These are phyloP conservation scores for Anas bahamensis DNA, from an alignment of 2,797 vertebrate species.

Conservation along the genomic window DNA sequence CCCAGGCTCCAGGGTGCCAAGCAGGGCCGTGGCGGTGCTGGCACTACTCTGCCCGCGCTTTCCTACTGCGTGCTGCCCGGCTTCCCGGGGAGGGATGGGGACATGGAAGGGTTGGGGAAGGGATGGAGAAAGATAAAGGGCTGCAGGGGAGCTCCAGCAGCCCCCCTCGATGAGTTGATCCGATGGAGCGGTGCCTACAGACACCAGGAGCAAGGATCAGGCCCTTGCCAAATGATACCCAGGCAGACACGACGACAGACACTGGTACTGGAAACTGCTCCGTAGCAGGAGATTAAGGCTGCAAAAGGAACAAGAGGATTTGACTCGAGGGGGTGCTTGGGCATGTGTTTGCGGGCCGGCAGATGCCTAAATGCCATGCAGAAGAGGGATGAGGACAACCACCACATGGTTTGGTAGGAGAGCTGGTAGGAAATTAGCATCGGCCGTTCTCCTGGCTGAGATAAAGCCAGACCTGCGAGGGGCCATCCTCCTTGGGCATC, in stretches of 20 bases:
- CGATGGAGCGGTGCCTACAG: background rate
- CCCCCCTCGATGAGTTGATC: background rate
- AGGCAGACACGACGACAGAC: background rate
- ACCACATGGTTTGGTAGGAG: background rate
- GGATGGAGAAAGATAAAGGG: background rate
- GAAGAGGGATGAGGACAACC: background rate
- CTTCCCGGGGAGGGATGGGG: background rate
- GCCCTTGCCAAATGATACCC: background rate
- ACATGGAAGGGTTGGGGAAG: background rate
- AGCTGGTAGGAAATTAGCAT: conserved; percentile 32
- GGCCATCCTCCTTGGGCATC: conserved; percentile 6
- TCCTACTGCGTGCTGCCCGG: background rate
- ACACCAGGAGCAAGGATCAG: background rate
- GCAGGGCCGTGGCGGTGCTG: background rate
- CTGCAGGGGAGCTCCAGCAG: background rate
- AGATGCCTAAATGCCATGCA: background rate
- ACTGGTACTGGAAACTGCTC: conserved; percentile 19
- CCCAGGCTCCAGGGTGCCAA: rapidly evolving
- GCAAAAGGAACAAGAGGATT: background rate
- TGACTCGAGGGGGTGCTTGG: background rate
- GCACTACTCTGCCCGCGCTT: background rate
- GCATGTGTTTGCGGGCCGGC: background rate
- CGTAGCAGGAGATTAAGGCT: conserved; percentile 59
- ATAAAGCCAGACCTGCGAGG: background rate
- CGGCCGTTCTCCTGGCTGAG: conserved; percentile 39